Base-by-base conservation (phyloP, 1,140 invertebrate genomes). In the Nomia melanderi region DNA sequence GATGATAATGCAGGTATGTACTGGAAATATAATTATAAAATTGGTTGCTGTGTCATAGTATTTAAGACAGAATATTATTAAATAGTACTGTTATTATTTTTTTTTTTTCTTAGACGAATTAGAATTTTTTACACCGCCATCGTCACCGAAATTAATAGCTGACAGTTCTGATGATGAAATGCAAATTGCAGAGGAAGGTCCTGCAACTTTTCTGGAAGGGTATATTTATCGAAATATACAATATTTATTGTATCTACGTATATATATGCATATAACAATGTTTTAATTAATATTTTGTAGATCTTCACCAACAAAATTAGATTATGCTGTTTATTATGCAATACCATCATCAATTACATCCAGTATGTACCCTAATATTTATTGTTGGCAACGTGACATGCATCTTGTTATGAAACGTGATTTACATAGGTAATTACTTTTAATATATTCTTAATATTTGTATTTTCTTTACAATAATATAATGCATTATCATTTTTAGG, bases 251-350 rank as follows among this genome's bases (percentile, higher is more conserved):
- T 64, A 57, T 25, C 54, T n/a, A 69, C 62, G 54, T 47, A 70
- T 78, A 20, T 29, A 14, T 39, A n/a, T n/a, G n/a, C n/a, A n/a
- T n/a, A n/a, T n/a, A n/a, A n/a, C n/a, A 44, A 63, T 56, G 29
- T 31, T 17, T 57, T 33, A 60, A 69, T 9, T 73, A 78, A 66
- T 66, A 65, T 65, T 41, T 41, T 67, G 36, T 60, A 79, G 83
- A n/a, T 36, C 29, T 60, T 25, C 53, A n/a, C 82, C 79, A 69
- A 94, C 94, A 0, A 96, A 95, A 87, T 93, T 94, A 66, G 96
- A 97, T 90, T 91, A 94, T 71, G 93, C 95, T 44, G 96, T 96
- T 57, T 94, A 93, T 73, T 95, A 95, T 83, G 96, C 96, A 8
- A 86, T 96, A 71, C 91, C 39, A 83, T 93, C 74, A 88, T 91